These are phyloP conservation scores for Heliconius hermathena DNA, from an alignment of 1,140 invertebrate genomes.

Conservation along the genomic window DNA sequence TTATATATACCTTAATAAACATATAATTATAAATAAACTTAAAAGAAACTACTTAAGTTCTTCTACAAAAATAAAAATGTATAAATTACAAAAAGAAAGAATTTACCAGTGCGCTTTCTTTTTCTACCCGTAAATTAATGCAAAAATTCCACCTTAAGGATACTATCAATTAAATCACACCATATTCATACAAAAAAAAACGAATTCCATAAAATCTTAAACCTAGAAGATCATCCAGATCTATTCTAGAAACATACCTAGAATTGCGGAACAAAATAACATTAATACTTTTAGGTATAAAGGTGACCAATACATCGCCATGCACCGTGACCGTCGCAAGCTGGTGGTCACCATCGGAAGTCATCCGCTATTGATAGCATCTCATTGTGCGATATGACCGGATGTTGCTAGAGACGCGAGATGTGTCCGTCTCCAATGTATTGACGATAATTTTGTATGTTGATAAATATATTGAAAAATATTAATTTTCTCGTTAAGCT, in stretches of 20 bases:
- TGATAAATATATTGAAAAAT: background rate
- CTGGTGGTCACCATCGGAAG: slow-evolving; percentile 72
- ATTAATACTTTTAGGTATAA: background rate
- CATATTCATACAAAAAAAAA: too few species aligned
- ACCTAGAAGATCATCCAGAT: background rate
- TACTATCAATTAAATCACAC: too few species aligned
- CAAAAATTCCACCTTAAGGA: too few species aligned
- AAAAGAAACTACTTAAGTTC: too few species aligned
- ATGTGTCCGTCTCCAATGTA: slow-evolving; percentile 51
- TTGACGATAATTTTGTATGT: slow-evolving; percentile 7
- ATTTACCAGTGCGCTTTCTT: too few species aligned
- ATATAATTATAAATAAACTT: too few species aligned
- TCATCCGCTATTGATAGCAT: slow-evolving; percentile 77
- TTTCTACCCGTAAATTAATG: too few species aligned
- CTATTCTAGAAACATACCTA: background rate
- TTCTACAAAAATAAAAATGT: too few species aligned
- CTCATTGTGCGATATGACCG: slow-evolving; percentile 77
- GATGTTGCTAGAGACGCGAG: slow-evolving; percentile 75
- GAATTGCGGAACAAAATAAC: background rate
- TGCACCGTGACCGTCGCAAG: slow-evolving; percentile 73
- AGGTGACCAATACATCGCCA: slow-evolving; percentile 34
- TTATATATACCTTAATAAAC: too few species aligned
- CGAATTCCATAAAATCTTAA: background rate
- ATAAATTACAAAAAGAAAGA: too few species aligned
- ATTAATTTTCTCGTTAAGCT: background rate